Evolutionary conservation across 1,140 invertebrate genomes (phyloP).

Genomic region (Augochlora pura): DNA sequence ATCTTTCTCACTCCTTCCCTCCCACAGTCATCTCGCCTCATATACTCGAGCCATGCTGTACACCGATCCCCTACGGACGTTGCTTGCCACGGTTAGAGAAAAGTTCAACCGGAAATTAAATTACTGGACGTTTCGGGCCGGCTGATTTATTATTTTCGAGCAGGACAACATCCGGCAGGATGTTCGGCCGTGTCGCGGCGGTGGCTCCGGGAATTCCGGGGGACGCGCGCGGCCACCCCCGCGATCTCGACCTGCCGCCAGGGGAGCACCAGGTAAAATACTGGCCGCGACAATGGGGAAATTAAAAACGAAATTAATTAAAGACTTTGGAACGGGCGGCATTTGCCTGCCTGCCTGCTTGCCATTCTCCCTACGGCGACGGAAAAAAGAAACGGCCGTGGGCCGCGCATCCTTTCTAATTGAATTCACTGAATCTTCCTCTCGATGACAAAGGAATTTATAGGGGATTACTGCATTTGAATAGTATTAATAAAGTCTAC

Average conservation of each 20-base stretch:
- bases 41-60: conserved; percentile 10
- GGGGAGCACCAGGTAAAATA: conserved; percentile 20
- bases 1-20: neutral
- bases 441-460: no score
- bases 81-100: conserved; percentile 20
- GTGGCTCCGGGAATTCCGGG: conserved; percentile 25
- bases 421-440: conserved; percentile 13
- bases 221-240: neutral
- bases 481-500: no score
- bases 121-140: conserved; percentile 47
- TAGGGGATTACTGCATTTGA: no score
- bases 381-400: neutral
- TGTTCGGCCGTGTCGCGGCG: conserved; percentile 23
- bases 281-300: conserved; percentile 30
- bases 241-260: neutral
- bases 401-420: neutral
- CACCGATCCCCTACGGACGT: conserved; percentile 28
- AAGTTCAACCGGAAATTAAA: conserved; percentile 49
- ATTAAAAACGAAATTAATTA: conserved; percentile 56
- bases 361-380: no score
- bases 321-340: conserved; percentile 10
- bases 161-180: conserved; percentile 36
- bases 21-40: neutral
- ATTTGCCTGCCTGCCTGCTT: no score
- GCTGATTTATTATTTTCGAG: conserved; percentile 56